A percentile compares a stretch with the other conserved stretches of the same genome.
These are phyloP conservation scores for Morpho helenor DNA, from an alignment of 2,888 invertebrate genomes.

Conservation along the genomic window DNA sequence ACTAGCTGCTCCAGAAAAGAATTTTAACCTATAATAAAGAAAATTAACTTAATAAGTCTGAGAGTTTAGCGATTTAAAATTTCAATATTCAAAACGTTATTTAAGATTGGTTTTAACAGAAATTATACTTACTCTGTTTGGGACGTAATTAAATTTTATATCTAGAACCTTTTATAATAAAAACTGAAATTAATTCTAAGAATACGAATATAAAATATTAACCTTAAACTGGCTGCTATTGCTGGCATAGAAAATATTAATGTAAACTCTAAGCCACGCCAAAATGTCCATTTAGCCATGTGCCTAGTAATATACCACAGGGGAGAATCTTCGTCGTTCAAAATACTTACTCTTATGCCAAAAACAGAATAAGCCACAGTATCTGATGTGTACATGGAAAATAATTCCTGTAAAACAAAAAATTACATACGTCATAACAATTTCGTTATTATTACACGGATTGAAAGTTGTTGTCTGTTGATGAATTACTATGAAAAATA, in stretches of 20 bases:
- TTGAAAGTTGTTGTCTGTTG: too few relatives aligned
- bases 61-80: too few relatives aligned
- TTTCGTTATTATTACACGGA: too few relatives aligned
- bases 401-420: conserved; percentile 41
- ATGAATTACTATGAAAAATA: too few relatives aligned
- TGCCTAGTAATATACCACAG: conserved; percentile 58
- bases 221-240: conserved; percentile 49
- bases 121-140: too few relatives aligned
- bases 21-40: conserved; percentile 42
- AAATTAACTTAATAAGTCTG: not conserved
- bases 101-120: too few relatives aligned
- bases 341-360: conserved; percentile 50
- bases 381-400: conserved; percentile 63
- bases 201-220: not conserved
- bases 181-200: too few relatives aligned
- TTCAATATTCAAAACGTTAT: too few relatives aligned
- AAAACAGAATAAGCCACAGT: conserved; percentile 59
- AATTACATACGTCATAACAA: too few relatives aligned
- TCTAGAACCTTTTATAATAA: too few relatives aligned
- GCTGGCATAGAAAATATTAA: conserved; percentile 53
- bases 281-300: conserved; percentile 60
- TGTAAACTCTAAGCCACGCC: conserved; percentile 56
- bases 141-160: too few relatives aligned
- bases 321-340: conserved; percentile 50
- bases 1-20: conserved; percentile 52